phyloP scores from a whole-genome alignment of 37 sponge, comb jelly and placozoan genomes.

The Oopsacas minuta region DNA sequence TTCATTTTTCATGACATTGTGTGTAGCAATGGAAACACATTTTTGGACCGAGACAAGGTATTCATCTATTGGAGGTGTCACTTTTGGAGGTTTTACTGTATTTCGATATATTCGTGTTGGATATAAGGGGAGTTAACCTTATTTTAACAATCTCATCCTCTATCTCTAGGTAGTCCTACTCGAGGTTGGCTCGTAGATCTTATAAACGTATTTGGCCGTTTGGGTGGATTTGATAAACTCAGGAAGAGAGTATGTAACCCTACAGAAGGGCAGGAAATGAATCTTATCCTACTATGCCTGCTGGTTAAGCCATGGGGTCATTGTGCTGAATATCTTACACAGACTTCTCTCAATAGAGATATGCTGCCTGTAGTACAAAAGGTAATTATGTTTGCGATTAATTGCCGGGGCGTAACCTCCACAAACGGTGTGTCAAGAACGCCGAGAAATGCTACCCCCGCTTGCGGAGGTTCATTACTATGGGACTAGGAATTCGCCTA shows the following conservation, averaged over 20 bases:
- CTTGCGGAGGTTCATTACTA: too few species aligned
- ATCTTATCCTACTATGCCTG: slow-evolving; percentile 28
- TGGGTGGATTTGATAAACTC: slow-evolving; percentile 57
- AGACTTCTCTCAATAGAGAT: slow-evolving; percentile 41
- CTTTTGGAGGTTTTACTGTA: too few species aligned
- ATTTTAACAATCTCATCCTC: not conserved
- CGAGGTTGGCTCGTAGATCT: slow-evolving; percentile 81
- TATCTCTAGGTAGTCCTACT: not conserved
- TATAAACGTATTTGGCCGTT: slow-evolving; percentile 73
- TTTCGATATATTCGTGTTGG: too few species aligned
- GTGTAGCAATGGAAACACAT: too few species aligned
- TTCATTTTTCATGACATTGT: too few species aligned
- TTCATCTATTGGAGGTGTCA: too few species aligned
- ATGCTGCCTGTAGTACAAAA: slow-evolving; percentile 74
- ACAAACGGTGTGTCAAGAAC: too few species aligned
- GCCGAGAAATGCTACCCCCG: too few species aligned
- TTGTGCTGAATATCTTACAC: slow-evolving; percentile 68
- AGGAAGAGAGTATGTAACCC: slow-evolving; percentile 38
- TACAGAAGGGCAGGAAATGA: slow-evolving; percentile 41
- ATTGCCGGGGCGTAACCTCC: too few species aligned
- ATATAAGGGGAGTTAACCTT: too few species aligned
- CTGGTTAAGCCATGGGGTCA: slow-evolving; percentile 59
- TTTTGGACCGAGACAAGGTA: too few species aligned
- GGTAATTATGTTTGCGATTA: not conserved
- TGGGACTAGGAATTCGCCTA: too few species aligned